phyloP scores from a whole-genome alignment of 1,140 invertebrate genomes.

The Drosophila bipectinata region DNA sequence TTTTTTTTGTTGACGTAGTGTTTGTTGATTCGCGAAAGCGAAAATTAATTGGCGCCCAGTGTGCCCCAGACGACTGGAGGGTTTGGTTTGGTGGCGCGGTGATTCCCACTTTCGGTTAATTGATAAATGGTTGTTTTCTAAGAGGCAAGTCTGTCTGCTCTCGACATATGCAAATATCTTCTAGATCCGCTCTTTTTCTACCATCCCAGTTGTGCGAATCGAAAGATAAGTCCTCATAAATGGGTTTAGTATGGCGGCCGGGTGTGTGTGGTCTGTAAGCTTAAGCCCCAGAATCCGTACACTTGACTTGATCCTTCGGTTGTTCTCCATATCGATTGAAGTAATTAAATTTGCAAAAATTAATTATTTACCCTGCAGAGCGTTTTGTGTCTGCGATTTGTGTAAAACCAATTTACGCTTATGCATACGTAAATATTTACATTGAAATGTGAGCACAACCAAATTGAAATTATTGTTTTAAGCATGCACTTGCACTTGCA shows the following conservation, averaged over 20 bases:
- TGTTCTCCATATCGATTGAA: conserved; percentile 16
- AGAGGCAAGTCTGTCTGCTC: conserved; percentile 12
- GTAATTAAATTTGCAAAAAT: conserved; percentile 76
- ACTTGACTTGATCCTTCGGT: background rate
- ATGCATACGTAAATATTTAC: conserved; percentile 72
- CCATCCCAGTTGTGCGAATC: conserved; percentile 9
- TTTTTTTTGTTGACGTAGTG: conserved; percentile 2
- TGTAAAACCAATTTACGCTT: conserved; percentile 69
- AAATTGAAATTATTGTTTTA: conserved; percentile 64
- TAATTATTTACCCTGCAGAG: conserved; percentile 66
- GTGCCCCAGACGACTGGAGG: conserved; percentile 27
- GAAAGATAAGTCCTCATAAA: conserved; percentile 24
- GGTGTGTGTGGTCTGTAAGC: conserved; percentile 2
- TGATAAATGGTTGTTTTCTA: conserved; percentile 60
- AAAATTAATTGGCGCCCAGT: conserved; percentile 72
- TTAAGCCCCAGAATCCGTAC: background rate
- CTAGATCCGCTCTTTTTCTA: background rate
- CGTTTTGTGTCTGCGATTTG: conserved; percentile 37
- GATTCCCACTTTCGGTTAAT: conserved; percentile 60
- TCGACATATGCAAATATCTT: conserved; percentile 51
- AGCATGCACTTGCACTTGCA: conserved; percentile 6
- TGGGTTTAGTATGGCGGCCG: background rate
- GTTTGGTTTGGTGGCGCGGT: conserved; percentile 22
- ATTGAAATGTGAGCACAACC: conserved; percentile 63
- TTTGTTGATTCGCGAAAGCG: conserved; percentile 62